Evolutionary conservation across 2,113 vertebrate species (phyloP).

Genomic region (Uria lomvia): DNA sequence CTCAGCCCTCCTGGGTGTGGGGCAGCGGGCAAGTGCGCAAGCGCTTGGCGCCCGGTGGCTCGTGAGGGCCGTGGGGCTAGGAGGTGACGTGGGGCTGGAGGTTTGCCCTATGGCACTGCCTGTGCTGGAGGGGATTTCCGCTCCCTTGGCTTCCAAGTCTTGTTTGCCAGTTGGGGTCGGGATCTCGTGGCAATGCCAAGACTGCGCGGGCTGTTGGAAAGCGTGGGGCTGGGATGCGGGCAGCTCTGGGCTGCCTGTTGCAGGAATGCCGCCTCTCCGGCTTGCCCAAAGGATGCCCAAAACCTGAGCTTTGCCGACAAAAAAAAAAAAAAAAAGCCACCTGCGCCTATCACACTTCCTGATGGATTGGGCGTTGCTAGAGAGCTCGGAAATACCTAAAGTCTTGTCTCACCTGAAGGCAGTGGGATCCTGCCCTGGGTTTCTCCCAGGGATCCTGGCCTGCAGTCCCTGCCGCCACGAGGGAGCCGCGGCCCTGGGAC

Average conservation of each 20-base stretch:
- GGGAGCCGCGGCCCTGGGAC: fast-evolving
- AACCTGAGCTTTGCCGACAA: fast-evolving
- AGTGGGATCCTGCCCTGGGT: background rate
- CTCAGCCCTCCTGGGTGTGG: background rate
- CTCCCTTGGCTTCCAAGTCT: fast-evolving
- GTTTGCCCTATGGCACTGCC: background rate
- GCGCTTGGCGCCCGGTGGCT: background rate
- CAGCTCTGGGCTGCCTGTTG: background rate
- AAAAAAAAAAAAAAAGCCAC: background rate
- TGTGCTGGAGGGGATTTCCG: background rate
- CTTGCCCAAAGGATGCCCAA: background rate
- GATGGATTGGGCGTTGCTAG: fast-evolving
- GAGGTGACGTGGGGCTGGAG: background rate
- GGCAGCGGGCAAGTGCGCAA: background rate
- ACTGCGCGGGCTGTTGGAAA: fast-evolving
- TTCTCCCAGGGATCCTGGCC: background rate
- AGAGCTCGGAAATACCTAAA: background rate
- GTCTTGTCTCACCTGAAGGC: background rate
- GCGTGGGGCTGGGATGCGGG: fast-evolving
- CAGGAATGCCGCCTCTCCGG: background rate
- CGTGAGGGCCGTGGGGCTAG: background rate
- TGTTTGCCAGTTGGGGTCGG: fast-evolving
- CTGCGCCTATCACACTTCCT: fast-evolving
- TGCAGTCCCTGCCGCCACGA: fast-evolving
- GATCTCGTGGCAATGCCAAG: background rate